Evolutionary conservation across 2,888 invertebrate species (phyloP), one percentile per base, ranked within the genome.

Genomic region (Oxystoma pomonae): DNA sequence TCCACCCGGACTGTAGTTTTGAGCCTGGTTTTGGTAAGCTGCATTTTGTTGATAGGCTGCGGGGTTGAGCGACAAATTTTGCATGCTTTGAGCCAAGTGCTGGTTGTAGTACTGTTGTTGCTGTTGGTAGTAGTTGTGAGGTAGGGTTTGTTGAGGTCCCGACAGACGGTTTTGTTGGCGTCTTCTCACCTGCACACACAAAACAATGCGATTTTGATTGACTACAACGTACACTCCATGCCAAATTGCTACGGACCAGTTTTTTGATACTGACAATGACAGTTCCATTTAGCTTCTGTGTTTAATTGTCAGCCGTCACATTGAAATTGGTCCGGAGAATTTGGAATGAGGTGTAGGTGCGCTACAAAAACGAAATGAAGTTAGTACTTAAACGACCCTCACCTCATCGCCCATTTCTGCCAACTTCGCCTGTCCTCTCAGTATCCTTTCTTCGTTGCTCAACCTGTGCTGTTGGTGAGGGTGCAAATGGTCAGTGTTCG

Each of bases 401-500:
- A 91, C 88, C 76, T 93, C 91, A 74, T 94, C 91, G 1, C 90
- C 87, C 90, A 92, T 73, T 79, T 92, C 92, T 2, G 88, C 87
- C 63, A 91, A 81, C 76, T 91, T 89, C 0, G 89, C 89, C 55
- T 84, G 81, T 1, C 86, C 84, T 20, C 79, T 69, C 35, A 77
- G 55, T 35, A 71, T 66, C 53, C 72, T 60, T 20, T 73, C 73
- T 18, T 73, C 73, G 51, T 69, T 69, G 57, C 68, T 70, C 18
- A 70, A 65, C 22, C 70, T 59, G 19, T 72, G 72, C 20, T 70
- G 69, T 16, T 65, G 22, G 19, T 53, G 53, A 17, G 53, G 17
- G 18, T 62, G 64, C 35, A 67, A 57, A 58, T 71, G 71, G 55
- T 70, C 72, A 17, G 65, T 64, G 59, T 68, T 70, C 64, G 71